Evolutionary conservation across 1,140 invertebrate species (phyloP).

Genomic region (Musca domestica): DNA sequence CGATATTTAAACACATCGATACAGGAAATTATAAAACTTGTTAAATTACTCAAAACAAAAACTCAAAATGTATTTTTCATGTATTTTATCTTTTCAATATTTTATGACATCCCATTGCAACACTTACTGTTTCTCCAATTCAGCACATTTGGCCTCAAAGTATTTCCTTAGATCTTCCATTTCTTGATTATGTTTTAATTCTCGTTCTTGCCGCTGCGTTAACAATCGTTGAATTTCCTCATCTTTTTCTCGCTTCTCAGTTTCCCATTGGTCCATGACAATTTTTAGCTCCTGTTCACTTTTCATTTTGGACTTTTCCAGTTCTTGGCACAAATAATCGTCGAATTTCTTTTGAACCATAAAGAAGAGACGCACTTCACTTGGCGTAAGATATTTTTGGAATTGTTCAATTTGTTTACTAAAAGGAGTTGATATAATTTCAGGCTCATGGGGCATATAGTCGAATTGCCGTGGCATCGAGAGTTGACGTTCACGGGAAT

Average conservation of each 20-base stretch:
- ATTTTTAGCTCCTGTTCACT: slow-evolving; percentile 56
- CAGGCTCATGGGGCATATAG: slow-evolving; percentile 31
- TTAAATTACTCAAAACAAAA: no score
- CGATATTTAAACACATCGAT: no score
- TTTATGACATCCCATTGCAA: no score
- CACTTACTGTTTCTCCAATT: slow-evolving; percentile 72
- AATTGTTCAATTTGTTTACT: slow-evolving; percentile 53
- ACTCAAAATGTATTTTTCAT: no score
- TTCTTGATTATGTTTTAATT: slow-evolving; percentile 66
- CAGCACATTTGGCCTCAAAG: slow-evolving; percentile 73
- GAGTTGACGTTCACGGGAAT: slow-evolving; percentile 49
- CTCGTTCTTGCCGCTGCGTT: slow-evolving; percentile 59
- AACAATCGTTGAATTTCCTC: slow-evolving; percentile 48
- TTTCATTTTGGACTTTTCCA: slow-evolving; percentile 54
- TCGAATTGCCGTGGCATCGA: slow-evolving; percentile 30
- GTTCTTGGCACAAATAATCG: slow-evolving; percentile 56
- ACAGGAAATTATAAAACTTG: no score
- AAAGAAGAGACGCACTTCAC: slow-evolving; percentile 53
- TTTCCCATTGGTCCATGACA: slow-evolving; percentile 50
- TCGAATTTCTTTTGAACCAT: slow-evolving; percentile 57
- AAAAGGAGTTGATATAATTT: slow-evolving; percentile 48
- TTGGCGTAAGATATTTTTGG: slow-evolving; percentile 51
- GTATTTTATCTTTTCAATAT: no score
- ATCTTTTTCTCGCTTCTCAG: slow-evolving; percentile 36
- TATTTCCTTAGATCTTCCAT: slow-evolving; percentile 75